A percentile compares a stretch with the other conserved stretches of the same genome.
Evolutionary conservation across 2,113 vertebrate genomes (phyloP).

Genomic region (Antigone vipio): DNA sequence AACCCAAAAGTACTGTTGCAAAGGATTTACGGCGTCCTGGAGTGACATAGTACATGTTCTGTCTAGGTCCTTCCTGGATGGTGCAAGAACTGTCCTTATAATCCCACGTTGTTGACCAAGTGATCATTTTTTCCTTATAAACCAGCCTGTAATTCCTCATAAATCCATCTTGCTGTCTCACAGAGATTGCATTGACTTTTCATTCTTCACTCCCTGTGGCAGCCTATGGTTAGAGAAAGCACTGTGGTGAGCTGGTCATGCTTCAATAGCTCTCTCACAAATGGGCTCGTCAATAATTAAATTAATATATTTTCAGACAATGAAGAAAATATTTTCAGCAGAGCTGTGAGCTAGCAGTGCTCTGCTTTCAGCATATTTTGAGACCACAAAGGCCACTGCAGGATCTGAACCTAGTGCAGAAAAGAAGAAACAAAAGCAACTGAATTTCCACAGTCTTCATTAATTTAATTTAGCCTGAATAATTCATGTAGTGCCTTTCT

Average conservation of each 20-base stretch:
- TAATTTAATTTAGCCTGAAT: slow-evolving; percentile 53
- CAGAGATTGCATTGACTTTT: slow-evolving; percentile 36
- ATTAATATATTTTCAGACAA: slow-evolving; percentile 60
- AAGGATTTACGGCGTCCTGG: not conserved
- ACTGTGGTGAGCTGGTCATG: not conserved
- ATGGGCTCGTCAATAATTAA: slow-evolving; percentile 56
- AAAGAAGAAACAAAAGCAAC: slow-evolving; percentile 36
- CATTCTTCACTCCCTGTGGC: slow-evolving; percentile 14
- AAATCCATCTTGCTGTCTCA: not conserved
- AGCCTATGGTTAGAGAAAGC: slow-evolving; percentile 14
- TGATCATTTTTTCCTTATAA: not conserved
- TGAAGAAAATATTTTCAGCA: slow-evolving; percentile 40
- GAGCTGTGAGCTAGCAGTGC: not conserved
- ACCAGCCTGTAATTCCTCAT: slow-evolving; percentile 29
- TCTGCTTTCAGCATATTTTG: slow-evolving; percentile 16
- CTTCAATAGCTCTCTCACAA: slow-evolving; percentile 38
- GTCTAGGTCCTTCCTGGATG: not conserved
- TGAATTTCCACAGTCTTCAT: slow-evolving; percentile 30
- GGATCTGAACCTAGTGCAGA: not conserved
- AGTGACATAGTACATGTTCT: not conserved
- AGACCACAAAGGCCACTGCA: slow-evolving; percentile 6
- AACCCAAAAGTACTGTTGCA: not conserved
- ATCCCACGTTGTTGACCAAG: not conserved
- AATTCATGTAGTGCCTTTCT: slow-evolving; percentile 32
- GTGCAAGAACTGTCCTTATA: not conserved